These are phyloP conservation scores for Hyles lineata DNA, from an alignment of 2,888 invertebrate genomes.

Conservation along the genomic window DNA sequence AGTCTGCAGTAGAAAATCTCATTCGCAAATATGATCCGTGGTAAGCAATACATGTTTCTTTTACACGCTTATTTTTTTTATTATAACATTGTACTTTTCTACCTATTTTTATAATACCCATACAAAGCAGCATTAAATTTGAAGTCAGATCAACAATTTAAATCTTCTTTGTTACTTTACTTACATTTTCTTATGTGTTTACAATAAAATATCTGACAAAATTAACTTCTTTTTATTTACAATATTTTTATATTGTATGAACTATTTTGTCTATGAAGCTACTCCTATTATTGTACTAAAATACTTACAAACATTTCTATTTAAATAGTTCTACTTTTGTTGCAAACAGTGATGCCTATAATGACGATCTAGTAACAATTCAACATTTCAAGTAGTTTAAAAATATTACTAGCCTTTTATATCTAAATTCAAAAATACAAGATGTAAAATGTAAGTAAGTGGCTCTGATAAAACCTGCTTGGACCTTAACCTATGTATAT, in stretches of 20 bases:
- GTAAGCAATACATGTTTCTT: not conserved
- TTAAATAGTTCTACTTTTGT: constrained; percentile 26
- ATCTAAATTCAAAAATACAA: constrained; percentile 27
- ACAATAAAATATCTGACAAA: constrained; percentile 21
- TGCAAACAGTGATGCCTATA: constrained; percentile 37
- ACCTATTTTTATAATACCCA: not conserved
- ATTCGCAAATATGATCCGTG: not conserved
- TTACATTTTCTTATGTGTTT: not conserved
- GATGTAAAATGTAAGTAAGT: not conserved
- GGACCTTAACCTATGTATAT: no score
- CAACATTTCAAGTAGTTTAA: constrained; percentile 48
- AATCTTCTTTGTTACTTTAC: not conserved
- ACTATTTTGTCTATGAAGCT: constrained; percentile 36
- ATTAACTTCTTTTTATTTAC: constrained; percentile 38
- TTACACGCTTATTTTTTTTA: not conserved
- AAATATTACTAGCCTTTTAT: constrained; percentile 29
- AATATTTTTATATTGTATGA: constrained; percentile 25
- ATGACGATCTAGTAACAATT: constrained; percentile 56
- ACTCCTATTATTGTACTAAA: constrained; percentile 65
- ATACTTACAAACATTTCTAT: constrained; percentile 52
- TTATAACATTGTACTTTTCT: not conserved
- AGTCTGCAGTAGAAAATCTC: not conserved
- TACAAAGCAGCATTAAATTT: not conserved
- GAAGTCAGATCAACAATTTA: constrained; percentile 11
- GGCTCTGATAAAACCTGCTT: not conserved